These are phyloP conservation scores for Sebastes miniatus DNA, from an alignment of 2,797 vertebrate genomes.

Conservation along the genomic window DNA sequence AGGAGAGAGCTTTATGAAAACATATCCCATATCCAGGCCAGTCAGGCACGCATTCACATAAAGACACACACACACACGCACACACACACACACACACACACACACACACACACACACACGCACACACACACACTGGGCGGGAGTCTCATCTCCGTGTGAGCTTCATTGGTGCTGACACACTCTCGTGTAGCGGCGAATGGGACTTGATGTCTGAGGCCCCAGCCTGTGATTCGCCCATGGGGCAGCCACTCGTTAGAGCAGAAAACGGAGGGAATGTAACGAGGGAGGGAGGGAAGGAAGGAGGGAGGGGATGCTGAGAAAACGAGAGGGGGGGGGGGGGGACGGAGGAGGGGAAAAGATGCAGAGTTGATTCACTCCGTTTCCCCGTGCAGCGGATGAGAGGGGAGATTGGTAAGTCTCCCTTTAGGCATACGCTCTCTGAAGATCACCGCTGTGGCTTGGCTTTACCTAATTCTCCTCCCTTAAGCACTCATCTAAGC, in stretches of 20 bases:
- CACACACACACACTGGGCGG: slow-evolving; percentile 22
- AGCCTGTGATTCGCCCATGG: slow-evolving; percentile 68
- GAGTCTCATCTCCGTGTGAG: slow-evolving; percentile 62
- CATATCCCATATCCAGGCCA: slow-evolving; percentile 54
- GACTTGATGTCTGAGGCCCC: slow-evolving; percentile 74
- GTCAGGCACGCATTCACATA: slow-evolving; percentile 5
- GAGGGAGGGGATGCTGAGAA: slow-evolving; percentile 26
- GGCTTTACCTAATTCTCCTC: slow-evolving; percentile 49
- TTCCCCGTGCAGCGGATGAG: slow-evolving; percentile 42
- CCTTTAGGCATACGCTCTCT: slow-evolving; percentile 39
- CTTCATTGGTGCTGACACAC: slow-evolving; percentile 74
- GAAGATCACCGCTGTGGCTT: slow-evolving; percentile 46
- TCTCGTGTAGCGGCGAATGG: slow-evolving; percentile 67
- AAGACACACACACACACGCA: slow-evolving; percentile 20
- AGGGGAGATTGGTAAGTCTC: slow-evolving; percentile 44
- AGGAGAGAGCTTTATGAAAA: slow-evolving; percentile 47
- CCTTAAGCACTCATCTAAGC: slow-evolving; percentile 45
- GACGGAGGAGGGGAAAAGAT: slow-evolving; percentile 9
- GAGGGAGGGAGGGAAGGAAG: slow-evolving; percentile 35
- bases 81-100: slow-evolving; percentile 9
- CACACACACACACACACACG: slow-evolving; percentile 11
- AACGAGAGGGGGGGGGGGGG: slow-evolving; percentile 17
- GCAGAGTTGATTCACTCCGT: slow-evolving; percentile 50
- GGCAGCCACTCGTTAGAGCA: slow-evolving; percentile 70
- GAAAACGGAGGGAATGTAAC: slow-evolving; percentile 57